These are phyloP conservation scores for Pogonocichla stellata DNA, from an alignment of 2,113 vertebrate genomes.

Conservation along the genomic window DNA sequence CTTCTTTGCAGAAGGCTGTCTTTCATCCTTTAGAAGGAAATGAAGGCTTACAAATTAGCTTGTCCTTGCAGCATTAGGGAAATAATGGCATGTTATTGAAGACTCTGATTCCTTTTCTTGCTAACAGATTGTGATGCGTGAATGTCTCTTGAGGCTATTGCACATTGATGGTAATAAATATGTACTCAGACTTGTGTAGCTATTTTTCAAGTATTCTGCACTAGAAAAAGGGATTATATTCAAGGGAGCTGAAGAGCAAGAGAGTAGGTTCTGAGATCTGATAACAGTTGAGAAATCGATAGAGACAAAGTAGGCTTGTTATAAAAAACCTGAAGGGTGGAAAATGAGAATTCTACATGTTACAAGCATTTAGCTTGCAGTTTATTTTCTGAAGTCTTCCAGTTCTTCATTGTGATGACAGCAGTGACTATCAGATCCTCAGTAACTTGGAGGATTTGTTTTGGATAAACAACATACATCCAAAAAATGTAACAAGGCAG, in stretches of 20 bases:
- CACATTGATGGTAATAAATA: conserved; percentile 26
- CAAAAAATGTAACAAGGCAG: conserved; percentile 5
- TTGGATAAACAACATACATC: conserved; percentile 18
- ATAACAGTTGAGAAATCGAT: neutral
- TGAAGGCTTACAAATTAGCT: conserved; percentile 3
- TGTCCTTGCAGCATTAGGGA: conserved; percentile 30
- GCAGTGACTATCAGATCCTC: conserved; percentile 25
- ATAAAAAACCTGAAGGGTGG: neutral
- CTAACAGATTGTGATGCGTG: conserved; percentile 33
- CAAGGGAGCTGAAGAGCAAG: neutral
- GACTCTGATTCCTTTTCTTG: neutral
- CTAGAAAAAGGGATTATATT: neutral
- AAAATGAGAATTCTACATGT: neutral
- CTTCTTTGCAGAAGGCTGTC: neutral
- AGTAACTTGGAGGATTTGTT: conserved; percentile 11
- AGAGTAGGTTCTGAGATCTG: neutral
- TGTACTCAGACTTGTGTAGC: neutral
- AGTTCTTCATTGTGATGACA: conserved; percentile 6
- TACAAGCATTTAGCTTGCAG: neutral
- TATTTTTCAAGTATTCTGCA: conserved; percentile 13
- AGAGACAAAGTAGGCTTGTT: neutral
- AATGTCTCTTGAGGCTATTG: neutral
- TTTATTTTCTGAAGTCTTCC: neutral
- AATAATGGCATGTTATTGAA: conserved; percentile 21
- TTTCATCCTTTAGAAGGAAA: neutral